These are phyloP conservation scores for Andrena cerasifolii DNA, from an alignment of 1,140 invertebrate species.

Conservation along the genomic window DNA sequence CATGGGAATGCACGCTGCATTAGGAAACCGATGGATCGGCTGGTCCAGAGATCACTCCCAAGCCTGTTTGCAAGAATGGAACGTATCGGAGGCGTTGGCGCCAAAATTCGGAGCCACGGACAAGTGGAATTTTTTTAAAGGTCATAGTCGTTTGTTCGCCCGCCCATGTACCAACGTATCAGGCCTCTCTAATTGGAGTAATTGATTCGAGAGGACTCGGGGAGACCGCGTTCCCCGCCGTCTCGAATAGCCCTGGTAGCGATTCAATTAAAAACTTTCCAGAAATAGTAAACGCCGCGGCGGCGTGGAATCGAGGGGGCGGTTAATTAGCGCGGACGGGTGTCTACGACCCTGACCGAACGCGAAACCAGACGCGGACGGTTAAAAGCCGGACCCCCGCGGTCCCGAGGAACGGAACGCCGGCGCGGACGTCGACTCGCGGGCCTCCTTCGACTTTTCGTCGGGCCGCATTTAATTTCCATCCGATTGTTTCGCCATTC, in stretches of 20 bases:
- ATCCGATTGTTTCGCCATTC: constrained; percentile 70
- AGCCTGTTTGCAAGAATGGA: too few species aligned
- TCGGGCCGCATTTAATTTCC: constrained; percentile 53
- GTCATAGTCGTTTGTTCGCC: not conserved
- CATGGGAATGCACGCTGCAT: too few species aligned
- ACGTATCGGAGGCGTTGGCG: too few species aligned
- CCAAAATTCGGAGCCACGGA: too few species aligned
- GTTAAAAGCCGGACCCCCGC: constrained; percentile 28
- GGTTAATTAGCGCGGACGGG: constrained; percentile 14
- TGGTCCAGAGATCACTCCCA: too few species aligned
- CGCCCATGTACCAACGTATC: not conserved
- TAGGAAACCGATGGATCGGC: too few species aligned
- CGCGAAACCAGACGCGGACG: not conserved
- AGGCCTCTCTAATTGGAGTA: not conserved
- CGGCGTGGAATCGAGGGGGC: not conserved
- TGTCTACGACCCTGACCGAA: constrained; percentile 29
- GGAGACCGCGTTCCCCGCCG: not conserved
- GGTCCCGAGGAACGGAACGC: not conserved
- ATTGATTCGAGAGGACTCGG: not conserved
- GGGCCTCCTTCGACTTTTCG: constrained; percentile 26
- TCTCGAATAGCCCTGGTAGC: not conserved
- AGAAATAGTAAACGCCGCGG: constrained; percentile 2
- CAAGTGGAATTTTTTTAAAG: too few species aligned
- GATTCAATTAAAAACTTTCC: constrained; percentile 17
- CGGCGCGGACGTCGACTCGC: not conserved